Evolutionary conservation across 2,888 invertebrate species (phyloP).

Genomic region (Epiblema foenella): DNA sequence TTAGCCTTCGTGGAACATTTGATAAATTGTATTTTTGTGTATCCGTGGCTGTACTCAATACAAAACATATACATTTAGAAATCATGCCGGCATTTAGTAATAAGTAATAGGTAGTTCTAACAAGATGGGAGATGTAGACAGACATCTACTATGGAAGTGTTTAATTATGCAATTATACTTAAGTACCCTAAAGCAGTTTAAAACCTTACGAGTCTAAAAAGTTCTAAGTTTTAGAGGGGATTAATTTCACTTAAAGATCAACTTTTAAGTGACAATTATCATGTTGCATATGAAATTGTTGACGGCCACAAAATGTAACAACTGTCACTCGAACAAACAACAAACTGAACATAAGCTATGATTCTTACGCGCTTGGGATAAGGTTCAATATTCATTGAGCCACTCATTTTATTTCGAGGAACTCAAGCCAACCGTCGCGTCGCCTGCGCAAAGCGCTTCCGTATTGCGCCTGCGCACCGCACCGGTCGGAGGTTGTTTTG

Average conservation of each 20-base stretch:
- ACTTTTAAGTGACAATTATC: not conserved
- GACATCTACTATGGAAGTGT: too few species aligned
- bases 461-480: slow-evolving; percentile 56
- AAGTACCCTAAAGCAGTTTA: too few species aligned
- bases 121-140: too few species aligned
- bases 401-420: slow-evolving; percentile 17
- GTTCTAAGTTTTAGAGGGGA: not conserved
- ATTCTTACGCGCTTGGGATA: not conserved
- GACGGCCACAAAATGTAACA: slow-evolving; percentile 8
- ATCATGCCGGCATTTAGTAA: too few species aligned
- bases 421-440: slow-evolving; percentile 29
- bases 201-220: too few species aligned
- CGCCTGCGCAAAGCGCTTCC: slow-evolving; percentile 54
- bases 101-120: too few species aligned
- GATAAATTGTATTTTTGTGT: too few species aligned
- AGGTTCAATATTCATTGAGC: slow-evolving; percentile 4
- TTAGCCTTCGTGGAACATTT: too few species aligned
- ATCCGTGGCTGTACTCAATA: too few species aligned
- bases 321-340: slow-evolving; percentile 3
- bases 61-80: too few species aligned
- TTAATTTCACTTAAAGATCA: not conserved
- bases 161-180: too few species aligned
- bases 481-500: slow-evolving; percentile 69
- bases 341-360: not conserved
- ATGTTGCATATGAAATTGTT: slow-evolving; percentile 12